Conservation (phyloP, 1,140 invertebrate species). For the Mizuhopecten yessoensis region DNA sequence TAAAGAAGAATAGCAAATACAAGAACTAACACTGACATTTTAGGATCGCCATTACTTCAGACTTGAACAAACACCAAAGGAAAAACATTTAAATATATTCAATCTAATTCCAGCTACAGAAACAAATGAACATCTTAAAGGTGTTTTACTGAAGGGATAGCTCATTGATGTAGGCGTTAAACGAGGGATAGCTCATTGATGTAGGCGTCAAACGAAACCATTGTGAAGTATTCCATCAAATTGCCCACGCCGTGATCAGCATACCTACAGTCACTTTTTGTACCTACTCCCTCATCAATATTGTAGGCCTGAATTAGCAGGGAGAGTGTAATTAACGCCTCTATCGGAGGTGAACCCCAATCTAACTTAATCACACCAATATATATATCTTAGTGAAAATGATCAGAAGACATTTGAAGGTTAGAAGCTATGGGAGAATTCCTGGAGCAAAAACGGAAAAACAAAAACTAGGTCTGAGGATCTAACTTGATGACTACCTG, state of each 20-base stretch:
- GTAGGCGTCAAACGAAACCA: not conserved
- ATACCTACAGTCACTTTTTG: not conserved
- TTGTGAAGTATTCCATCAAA: not conserved
- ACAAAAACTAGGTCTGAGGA: not conserved
- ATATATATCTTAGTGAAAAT: no score
- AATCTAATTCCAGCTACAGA: not conserved
- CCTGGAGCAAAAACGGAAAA: not conserved
- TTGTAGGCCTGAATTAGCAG: not conserved
- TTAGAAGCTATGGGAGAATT: not conserved
- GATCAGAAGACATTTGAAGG: not conserved
- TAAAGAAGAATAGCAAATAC: not conserved
- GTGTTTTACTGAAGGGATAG: not conserved
- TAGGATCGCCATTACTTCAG: not conserved
- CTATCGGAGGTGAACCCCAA: not conserved
- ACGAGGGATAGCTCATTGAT: not conserved
- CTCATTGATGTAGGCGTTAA: not conserved
- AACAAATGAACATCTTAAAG: not conserved
- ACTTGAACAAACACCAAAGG: not conserved
- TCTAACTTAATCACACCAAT: not conserved
- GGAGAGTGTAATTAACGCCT: not conserved
- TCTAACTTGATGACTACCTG: not conserved
- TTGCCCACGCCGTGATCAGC: not conserved
- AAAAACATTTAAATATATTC: constrained; percentile 11
- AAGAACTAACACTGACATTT: not conserved
- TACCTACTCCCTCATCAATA: not conserved